Evolutionary conservation across 1,140 invertebrate species (phyloP).

Genomic region (Cotesia typhae): DNA sequence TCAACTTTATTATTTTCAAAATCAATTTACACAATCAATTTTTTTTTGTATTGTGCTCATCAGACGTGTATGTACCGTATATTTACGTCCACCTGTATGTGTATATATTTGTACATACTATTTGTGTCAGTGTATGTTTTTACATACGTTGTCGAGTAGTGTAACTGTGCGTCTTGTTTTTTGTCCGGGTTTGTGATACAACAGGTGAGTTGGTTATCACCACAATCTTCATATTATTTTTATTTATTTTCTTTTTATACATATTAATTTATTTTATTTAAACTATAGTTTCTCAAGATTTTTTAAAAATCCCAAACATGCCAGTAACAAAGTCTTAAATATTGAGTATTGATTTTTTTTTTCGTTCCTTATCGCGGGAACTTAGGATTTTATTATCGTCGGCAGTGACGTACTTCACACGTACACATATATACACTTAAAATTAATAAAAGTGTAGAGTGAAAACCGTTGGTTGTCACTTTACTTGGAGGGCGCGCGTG

Average conservation of each 20-base stretch:
- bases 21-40: conserved; percentile 3
- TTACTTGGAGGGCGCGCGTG: conserved; percentile 3
- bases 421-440: too few relatives aligned
- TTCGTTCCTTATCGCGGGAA: not conserved
- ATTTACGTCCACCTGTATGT: conserved; percentile 1
- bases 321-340: too few relatives aligned
- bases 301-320: too few relatives aligned
- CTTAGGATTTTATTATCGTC: not conserved
- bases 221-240: not conserved
- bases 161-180: conserved; percentile 4
- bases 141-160: not conserved
- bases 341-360: not conserved
- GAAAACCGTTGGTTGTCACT: not conserved
- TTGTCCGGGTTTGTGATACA: conserved; percentile 27
- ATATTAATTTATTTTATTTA: not conserved
- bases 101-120: conserved; percentile 8
- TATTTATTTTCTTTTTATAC: not conserved
- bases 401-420: too few relatives aligned
- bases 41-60: conserved; percentile 9
- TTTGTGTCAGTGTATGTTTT: conserved; percentile 8
- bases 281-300: not conserved
- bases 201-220: conserved; percentile 50
- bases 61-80: too few relatives aligned
- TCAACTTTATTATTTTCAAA: not conserved
- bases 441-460: not conserved